Percentiles rank a stretch among this genome's conserved stretches.
These are phyloP conservation scores for Morpho achilles DNA, from an alignment of 2,888 invertebrate species.

Conservation along the genomic window DNA sequence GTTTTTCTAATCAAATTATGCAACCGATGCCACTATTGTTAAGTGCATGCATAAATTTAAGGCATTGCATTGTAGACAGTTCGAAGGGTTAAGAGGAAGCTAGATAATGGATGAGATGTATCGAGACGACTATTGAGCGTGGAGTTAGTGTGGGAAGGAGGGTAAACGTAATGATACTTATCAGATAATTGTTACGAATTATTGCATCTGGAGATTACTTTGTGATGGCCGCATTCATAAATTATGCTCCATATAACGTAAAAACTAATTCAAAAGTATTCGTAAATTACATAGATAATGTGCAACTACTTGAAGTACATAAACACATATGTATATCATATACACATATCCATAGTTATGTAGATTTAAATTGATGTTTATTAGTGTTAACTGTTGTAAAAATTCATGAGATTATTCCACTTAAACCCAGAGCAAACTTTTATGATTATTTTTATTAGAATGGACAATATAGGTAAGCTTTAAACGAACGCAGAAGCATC, in stretches of 20 bases:
- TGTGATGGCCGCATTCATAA: conserved; percentile 22
- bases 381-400: too few relatives aligned
- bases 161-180: conserved; percentile 70
- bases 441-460: too few relatives aligned
- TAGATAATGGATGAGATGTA: conserved; percentile 62
- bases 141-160: conserved; percentile 70
- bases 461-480: too few relatives aligned
- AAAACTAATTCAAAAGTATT: conserved; percentile 6
- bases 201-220: conserved; percentile 51
- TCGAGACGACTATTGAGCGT: conserved; percentile 63
- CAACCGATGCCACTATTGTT: conserved; percentile 73
- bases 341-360: too few relatives aligned
- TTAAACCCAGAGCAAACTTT: too few relatives aligned
- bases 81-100: conserved; percentile 63
- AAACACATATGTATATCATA: too few relatives aligned
- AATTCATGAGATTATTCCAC: too few relatives aligned
- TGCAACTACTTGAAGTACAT: too few relatives aligned
- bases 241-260: background rate
- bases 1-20: conserved; percentile 75
- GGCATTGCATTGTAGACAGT: conserved; percentile 65
- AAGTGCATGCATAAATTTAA: conserved; percentile 71
- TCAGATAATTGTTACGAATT: conserved; percentile 76
- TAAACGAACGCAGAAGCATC: too few relatives aligned
- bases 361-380: too few relatives aligned
- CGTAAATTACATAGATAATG: background rate